Base-by-base conservation (phyloP, 1,140 invertebrate species). In the Caenorhabditis latens region DNA sequence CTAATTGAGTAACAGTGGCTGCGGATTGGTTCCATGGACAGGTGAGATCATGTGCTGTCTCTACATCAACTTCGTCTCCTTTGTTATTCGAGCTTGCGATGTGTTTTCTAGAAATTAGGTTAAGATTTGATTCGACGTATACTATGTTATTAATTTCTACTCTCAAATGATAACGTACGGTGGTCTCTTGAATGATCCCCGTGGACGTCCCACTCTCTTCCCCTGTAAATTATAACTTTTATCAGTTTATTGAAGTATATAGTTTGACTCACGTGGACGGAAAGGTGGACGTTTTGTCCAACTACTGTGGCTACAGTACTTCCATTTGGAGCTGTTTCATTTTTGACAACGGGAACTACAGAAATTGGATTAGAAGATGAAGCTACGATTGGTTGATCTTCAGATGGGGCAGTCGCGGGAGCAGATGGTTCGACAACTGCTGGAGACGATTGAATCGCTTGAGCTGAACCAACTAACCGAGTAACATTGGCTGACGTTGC, bases 201-300 rank as follows among this genome's bases (percentile, higher is more conserved):
- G 84, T 16, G 84, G 84, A 55, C 84, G 63, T 40, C 84, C 84
- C 5, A 85, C 67, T 19, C 84, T 65, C n/a, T 63, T 58, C 16
- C 84, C 84, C 84, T 85, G 84, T 0, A 85, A 84, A 63, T 9
- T 40, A 46, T n/a, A 58, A 16, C 19, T 58, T 6, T 19, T 7
- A 58, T 14, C n/a, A 5, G 55, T 7, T n/a, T 19, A 14, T 14
- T n/a, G 0, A 58, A 7, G 55, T 19, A 19, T 58, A n/a, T 19
- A 19, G 11, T 53, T 53, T 53, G 16, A 61, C 65, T 71, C 2
- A 71, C 65, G 11, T 79, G 53, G n/a, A 79, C n/a, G n/a, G 71
- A 53, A 9, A 79, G 71, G 6, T 46, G 71, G 21, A 79, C 71
- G 24, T 79, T 79, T 50, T 79, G 71, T 13, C 71, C 46, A 19